Conservation (phyloP, 2,797 vertebrate species). For the Melanotaenia trifasciata region DNA sequence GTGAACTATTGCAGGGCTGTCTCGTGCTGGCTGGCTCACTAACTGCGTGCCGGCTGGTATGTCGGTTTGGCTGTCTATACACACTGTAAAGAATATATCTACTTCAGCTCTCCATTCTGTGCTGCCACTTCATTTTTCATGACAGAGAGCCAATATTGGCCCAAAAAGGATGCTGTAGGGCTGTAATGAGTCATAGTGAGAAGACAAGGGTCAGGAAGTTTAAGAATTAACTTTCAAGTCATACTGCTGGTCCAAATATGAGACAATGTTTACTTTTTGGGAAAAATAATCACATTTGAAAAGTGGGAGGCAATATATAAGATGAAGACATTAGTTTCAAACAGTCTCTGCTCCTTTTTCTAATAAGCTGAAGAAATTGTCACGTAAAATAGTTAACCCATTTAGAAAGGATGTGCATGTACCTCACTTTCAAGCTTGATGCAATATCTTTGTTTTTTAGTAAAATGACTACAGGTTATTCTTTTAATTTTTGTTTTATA, state of each 20-base stretch:
- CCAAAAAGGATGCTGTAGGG: slow-evolving; percentile 48
- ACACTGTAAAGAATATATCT: slow-evolving; percentile 57
- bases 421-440: no score
- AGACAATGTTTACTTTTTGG: slow-evolving; percentile 15
- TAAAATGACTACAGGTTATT: neutral
- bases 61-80: slow-evolving; percentile 64
- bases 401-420: neutral
- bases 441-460: neutral
- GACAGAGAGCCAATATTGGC: slow-evolving; percentile 43
- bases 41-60: slow-evolving; percentile 55
- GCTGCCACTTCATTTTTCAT: slow-evolving; percentile 54
- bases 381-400: neutral
- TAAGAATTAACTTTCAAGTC: slow-evolving; percentile 50
- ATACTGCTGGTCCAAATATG: slow-evolving; percentile 29
- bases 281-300: slow-evolving; percentile 19
- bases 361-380: neutral
- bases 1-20: slow-evolving; percentile 53
- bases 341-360: neutral
- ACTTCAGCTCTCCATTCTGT: slow-evolving; percentile 55
- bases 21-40: slow-evolving; percentile 36
- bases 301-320: neutral
- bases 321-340: slow-evolving; percentile 4
- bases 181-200: slow-evolving; percentile 58
- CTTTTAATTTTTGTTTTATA: neutral
- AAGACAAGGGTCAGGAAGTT: slow-evolving; percentile 30